Conservation (phyloP, 2,888 invertebrate genomes). For the Zelleria hepariella region DNA sequence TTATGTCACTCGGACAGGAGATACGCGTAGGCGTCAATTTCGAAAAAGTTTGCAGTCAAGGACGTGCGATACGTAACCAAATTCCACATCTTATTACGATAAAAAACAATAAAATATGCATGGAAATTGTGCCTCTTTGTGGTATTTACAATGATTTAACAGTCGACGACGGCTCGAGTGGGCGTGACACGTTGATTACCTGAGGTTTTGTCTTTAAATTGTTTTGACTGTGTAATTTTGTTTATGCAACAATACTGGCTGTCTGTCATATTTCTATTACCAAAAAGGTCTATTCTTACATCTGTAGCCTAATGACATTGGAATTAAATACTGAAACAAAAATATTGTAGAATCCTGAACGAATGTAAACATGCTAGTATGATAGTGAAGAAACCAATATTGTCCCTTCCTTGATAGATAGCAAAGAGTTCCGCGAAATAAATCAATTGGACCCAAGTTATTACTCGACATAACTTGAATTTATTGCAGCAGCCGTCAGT, state of each 20-base stretch:
- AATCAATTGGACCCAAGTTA: neutral
- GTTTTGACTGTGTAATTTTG: neutral
- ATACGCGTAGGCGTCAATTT: conserved; percentile 42
- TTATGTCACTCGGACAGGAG: conserved; percentile 27
- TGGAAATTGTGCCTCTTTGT: neutral
- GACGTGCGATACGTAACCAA: conserved; percentile 47
- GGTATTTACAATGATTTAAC: neutral
- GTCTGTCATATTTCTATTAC: too few relatives aligned
- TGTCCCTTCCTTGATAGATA: neutral
- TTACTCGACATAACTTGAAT: neutral
- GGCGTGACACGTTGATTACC: neutral
- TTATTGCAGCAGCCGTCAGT: neutral
- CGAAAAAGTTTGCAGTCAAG: conserved; percentile 46
- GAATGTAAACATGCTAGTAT: too few relatives aligned
- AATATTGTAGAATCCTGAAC: too few relatives aligned
- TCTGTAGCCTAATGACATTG: too few relatives aligned
- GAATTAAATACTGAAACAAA: too few relatives aligned
- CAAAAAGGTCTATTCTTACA: neutral
- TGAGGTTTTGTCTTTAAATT: neutral
- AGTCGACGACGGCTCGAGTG: neutral
- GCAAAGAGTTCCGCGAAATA: neutral
- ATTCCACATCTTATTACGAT: conserved; percentile 20
- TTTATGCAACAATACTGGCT: neutral
- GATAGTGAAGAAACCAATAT: too few relatives aligned
- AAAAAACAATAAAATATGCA: conserved; percentile 24